Conservation (phyloP, 2,888 invertebrate species). For the Drepanosiphum platanoidis region DNA sequence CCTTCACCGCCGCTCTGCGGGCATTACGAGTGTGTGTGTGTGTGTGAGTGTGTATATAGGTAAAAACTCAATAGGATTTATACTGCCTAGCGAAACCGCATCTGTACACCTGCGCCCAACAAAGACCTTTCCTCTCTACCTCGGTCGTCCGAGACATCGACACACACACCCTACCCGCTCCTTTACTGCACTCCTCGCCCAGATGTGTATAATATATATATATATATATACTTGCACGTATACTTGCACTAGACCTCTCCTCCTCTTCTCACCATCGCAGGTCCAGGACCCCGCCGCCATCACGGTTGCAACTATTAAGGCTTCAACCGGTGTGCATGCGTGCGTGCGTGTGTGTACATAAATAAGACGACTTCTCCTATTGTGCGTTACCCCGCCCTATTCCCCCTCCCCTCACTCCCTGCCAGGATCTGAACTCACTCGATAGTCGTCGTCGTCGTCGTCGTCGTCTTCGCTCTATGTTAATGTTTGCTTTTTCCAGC, state of each 20-base stretch:
- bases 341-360: constrained; percentile 36
- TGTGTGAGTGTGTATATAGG: neutral
- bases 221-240: no score
- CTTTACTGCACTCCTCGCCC: neutral
- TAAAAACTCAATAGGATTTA: constrained; percentile 58
- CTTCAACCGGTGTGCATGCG: constrained; percentile 5
- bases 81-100: constrained; percentile 54
- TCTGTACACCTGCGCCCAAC: constrained; percentile 60
- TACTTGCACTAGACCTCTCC: neutral
- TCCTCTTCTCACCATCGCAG: neutral
- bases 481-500: constrained; percentile 50
- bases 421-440: neutral
- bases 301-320: constrained; percentile 57
- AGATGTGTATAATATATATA: no score
- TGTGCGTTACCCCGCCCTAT: constrained; percentile 31
- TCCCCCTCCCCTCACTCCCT: neutral
- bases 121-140: constrained; percentile 20
- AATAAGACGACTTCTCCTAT: constrained; percentile 59
- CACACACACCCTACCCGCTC: neutral
- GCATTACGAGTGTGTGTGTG: neutral
- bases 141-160: neutral
- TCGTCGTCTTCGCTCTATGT: constrained; percentile 19
- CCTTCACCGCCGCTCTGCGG: neutral
- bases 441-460: constrained; percentile 23
- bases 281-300: constrained; percentile 15